Conservation (phyloP, 2,113 vertebrate species). For the Phoenicopterus ruber region DNA sequence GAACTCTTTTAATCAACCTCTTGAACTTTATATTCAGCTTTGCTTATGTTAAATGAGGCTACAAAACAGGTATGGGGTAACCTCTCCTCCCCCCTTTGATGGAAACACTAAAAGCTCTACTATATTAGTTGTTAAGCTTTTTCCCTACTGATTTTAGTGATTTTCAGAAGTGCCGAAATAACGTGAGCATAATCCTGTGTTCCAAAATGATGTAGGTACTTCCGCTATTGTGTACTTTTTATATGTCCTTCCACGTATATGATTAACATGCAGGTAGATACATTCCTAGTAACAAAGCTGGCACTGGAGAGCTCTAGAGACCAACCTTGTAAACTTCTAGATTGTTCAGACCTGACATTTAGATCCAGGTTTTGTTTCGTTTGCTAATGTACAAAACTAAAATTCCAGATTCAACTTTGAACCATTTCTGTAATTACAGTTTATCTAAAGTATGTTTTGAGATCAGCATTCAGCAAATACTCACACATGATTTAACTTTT, state of each 20-base stretch:
- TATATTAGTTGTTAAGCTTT: not conserved
- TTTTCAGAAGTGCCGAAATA: not conserved
- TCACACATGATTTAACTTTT: not conserved
- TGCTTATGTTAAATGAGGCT: not conserved
- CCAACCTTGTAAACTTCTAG: not conserved
- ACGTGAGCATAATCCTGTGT: not conserved
- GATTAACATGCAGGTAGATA: no score
- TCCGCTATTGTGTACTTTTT: not conserved
- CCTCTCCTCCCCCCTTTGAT: not conserved
- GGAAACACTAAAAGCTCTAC: not conserved
- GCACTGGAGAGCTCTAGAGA: not conserved
- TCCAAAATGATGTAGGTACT: not conserved
- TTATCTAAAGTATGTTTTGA: not conserved
- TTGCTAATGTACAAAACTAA: not conserved
- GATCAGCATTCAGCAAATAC: not conserved
- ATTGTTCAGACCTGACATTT: not conserved
- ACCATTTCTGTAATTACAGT: not conserved
- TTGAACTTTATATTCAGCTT: not conserved
- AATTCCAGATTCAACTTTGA: not conserved
- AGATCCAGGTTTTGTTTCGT: not conserved
- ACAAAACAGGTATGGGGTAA: not conserved
- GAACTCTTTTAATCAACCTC: not conserved
- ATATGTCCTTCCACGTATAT: fast-evolving
- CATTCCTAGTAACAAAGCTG: not conserved
- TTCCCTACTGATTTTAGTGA: not conserved